phyloP scores from a whole-genome alignment of 1,140 invertebrate genomes.

The Gyrodactylus bullatarudis region DNA sequence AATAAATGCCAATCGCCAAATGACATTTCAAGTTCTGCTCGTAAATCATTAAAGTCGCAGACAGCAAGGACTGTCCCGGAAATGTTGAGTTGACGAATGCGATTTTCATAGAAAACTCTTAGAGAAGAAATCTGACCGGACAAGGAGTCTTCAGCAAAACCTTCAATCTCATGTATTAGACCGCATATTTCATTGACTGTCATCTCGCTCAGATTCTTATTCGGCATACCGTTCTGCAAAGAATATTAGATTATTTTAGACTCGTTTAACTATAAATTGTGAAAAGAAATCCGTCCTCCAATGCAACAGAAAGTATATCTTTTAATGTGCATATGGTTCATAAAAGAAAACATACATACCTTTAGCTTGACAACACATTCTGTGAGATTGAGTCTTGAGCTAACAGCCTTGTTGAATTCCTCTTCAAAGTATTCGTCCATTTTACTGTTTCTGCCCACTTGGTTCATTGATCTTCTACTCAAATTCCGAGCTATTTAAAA shows the following conservation, averaged over 20 bases:
- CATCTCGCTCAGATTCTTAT: neutral
- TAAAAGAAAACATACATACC: no score
- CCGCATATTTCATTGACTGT: neutral
- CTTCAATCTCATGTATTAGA: neutral
- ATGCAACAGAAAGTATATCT: no score
- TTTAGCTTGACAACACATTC: neutral
- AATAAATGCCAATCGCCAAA: slow-evolving; percentile 6
- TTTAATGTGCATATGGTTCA: no score
- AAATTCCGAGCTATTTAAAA: neutral
- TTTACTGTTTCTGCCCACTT: neutral
- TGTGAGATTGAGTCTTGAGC: neutral
- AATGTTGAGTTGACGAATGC: neutral
- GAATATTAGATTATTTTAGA: no score
- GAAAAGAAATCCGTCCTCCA: no score
- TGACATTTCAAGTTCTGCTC: slow-evolving; percentile 1
- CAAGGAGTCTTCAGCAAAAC: neutral
- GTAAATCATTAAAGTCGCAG: neutral
- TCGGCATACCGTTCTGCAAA: neutral
- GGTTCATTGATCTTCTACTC: neutral
- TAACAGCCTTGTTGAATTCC: neutral
- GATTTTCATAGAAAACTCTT: neutral
- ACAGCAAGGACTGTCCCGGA: neutral
- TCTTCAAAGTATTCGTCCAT: neutral
- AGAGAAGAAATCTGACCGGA: neutral
- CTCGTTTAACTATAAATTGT: no score